Evolutionary conservation across 2,888 invertebrate species (phyloP), one percentile per base, ranked within the genome.

Genomic region (Lepidocyrtoides sp.): DNA sequence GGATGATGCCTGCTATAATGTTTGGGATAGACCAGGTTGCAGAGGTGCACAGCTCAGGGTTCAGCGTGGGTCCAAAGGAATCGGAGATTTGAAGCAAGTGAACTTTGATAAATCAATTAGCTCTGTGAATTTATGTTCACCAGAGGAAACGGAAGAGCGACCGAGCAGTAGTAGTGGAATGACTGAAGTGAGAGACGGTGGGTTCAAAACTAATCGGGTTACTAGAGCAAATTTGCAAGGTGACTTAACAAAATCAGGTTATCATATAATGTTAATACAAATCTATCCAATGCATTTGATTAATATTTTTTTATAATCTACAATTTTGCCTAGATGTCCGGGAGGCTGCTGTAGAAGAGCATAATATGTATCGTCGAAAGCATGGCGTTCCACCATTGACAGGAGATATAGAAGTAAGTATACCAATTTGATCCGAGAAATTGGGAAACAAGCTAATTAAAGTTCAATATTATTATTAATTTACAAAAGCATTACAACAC

Each of bases 91-190:
- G 60, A 87, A 51, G 17, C 26, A 77, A 10, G 32, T 63, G 20
- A 77, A 63, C 63, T 87, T 87, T 75, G 87, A 63, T 14, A 77
- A 77, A 17, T 7, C 77, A 8, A 44, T 87, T 12, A 60, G 77
- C 17, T 77, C 87, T 0, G 66, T 87, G 1, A 63, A 57, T n/a
- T 26, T 86, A 29, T 86, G 86, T 20, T 63, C 83, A 17, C 44
- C 72, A 1, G 57, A 69, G 8, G 54, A 77, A 1, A 41, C 26
- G 0, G 82, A 41, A 10, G 17, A 60, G 20, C 17, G 10, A 10
- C 20, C 20, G 3, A 44, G 48, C n/a, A 69, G 8, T 0, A 44
- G 23, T 0, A 32, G 12, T 1, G 54, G 79, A 5, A 32, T 79
- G 32, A 32, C 36, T 10, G 54, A 4, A 2, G 79, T 79, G 29